Base-by-base conservation (phyloP, 2,113 vertebrate genomes). In the Thamnaconus septentrionalis region DNA sequence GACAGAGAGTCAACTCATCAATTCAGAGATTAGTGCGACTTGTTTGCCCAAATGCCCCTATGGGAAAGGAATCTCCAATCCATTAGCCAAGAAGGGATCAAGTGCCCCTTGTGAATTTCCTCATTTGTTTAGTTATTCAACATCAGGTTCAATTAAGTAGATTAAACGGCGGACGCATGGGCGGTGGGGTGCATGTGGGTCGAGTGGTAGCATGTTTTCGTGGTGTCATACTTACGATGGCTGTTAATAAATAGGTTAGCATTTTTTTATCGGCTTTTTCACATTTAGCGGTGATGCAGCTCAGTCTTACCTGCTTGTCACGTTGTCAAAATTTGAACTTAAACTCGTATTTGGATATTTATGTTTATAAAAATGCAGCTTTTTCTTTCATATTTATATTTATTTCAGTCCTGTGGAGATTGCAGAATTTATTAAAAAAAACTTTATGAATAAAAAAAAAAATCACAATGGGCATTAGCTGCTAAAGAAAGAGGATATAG, bases 61-160 rank as follows among this genome's bases (percentile, higher is more conserved):
- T 78, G 81, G 81, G 86, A 86, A 85, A 86, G 85, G 87, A 91
- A 91, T 91, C 85, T 88, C 82, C 87, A 91, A 87, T 91, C 88
- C 86, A 91, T 91, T 92, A 90, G 81, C 76, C 45, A 61, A 83
- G 75, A 77, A 80, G 82, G 83, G 88, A 91, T 92, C 88, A 82
- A 82, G 84, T 89, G 84, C 78, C 87, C 83, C 87, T 79, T 83
- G 85, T 88, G 81, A 90, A 88, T 92, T 89, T 88, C 83, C 88
- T 87, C 82, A 90, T 90, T 90, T 90, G 84, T 91, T 92, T 91
- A 88, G 87, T 88, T 88, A 90, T 90, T 90, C 89, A 88, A 88
- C 88, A 83, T 90, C 88, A 85, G 83, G 71, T 87, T 88, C 85
- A 90, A 89, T 93, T 90, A 89, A 88, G 88, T 78, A 83, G 87